Evolutionary conservation across 2,113 vertebrate genomes (phyloP), one percentile per base, ranked within the genome.

Genomic region (Takifugu flavidus): DNA sequence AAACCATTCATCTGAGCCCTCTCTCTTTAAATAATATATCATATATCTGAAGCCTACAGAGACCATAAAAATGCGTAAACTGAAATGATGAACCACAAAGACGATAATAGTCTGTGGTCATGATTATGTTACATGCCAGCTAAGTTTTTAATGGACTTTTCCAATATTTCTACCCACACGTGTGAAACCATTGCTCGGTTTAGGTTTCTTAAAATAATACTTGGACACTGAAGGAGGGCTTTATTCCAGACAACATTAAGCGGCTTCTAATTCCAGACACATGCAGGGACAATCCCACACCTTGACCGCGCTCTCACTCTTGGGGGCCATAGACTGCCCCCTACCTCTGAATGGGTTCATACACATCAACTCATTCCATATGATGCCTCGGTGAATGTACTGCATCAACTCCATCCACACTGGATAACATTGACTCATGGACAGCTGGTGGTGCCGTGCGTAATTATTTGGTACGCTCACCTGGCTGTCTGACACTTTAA

Each of bases 161-260:
- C 62, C 44, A 25, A 45, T 70, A 65, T 77, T 13, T 51, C 20
- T 49, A 56, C 69, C 70, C 50, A 64, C 64, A 20, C 13, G 65
- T 57, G 54, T 59, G 56, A 79, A 80, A 74, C 2, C 0, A 42
- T 72, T 26, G 28, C 56, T 59, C 6, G 15, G 65, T 80, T 77
- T 78, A 61, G 47, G 75, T 65, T 75, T 70, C 51, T 49, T 14
- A 67, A 68, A 76, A 53, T 51, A 34, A 25, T 42, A 65, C 49
- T n/a, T 51, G 26, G 74, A 74, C 69, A 79, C 73, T 67, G 59
- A 79, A 47, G 63, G 63, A 67, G 61, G 61, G 72, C 75, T 70
- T 74, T 58, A 46, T 69, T 77, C 60, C 74, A 69, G 65, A 13
- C 6, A 20, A 71, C 45, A 56, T 66, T 68, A 79, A 68, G 53